A percentile compares a stretch with the other conserved stretches of the same genome.
These are phyloP conservation scores for Amblyteles armatorius DNA, from an alignment of 2,888 invertebrate species.

Conservation along the genomic window DNA sequence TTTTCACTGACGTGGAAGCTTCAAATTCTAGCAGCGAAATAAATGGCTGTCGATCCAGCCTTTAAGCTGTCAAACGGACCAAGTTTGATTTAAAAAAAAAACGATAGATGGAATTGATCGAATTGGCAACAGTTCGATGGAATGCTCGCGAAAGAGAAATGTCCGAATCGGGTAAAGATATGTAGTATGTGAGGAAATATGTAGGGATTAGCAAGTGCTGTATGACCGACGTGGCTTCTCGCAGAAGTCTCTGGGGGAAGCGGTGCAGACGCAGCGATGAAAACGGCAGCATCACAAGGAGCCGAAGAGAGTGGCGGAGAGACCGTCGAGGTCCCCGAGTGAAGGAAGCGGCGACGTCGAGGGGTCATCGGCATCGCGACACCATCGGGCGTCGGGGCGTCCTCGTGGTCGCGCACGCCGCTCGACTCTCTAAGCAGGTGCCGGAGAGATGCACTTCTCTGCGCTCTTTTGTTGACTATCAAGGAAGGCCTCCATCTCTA, in stretches of 20 bases:
- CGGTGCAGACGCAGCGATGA: slow-evolving; percentile 18
- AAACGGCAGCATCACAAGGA: slow-evolving; percentile 39
- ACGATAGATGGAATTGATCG: neutral
- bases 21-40: neutral
- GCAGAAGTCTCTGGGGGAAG: slow-evolving; percentile 27
- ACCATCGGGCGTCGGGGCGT: slow-evolving; percentile 77
- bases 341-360: slow-evolving; percentile 67
- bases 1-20: neutral
- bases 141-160: neutral
- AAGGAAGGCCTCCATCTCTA: slow-evolving; percentile 46
- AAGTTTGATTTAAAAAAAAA: neutral
- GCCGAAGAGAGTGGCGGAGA: slow-evolving; percentile 45
- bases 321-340: slow-evolving; percentile 65
- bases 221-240: slow-evolving; percentile 57
- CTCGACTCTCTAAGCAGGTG: slow-evolving; percentile 77
- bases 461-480: slow-evolving; percentile 58
- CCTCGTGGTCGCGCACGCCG: slow-evolving; percentile 76
- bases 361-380: slow-evolving; percentile 79
- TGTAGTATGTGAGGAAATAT: neutral
- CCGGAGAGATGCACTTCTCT: slow-evolving; percentile 44
- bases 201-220: slow-evolving; percentile 50
- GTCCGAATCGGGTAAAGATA: neutral
- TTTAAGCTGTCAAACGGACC: neutral
- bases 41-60: neutral
- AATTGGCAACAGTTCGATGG: neutral